Evolutionary conservation across 2,888 invertebrate species (phyloP).

Genomic region (Fragum sueziense): DNA sequence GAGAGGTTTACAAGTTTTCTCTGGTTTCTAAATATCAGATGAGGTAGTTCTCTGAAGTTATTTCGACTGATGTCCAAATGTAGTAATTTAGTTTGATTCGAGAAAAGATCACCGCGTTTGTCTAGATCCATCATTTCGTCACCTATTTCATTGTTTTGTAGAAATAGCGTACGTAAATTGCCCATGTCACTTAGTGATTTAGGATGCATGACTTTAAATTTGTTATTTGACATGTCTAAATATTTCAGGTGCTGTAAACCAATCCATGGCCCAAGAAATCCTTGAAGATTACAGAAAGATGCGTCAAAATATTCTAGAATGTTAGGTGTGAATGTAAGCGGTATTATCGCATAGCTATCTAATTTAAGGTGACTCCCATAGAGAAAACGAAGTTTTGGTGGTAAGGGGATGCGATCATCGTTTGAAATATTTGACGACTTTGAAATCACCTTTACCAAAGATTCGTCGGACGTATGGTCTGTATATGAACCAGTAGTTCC

Average conservation of each 20-base stretch:
- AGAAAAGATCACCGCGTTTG: background rate
- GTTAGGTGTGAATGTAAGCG: slow-evolving; percentile 7
- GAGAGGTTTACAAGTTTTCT: background rate
- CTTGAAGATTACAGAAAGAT: background rate
- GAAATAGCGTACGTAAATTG: background rate
- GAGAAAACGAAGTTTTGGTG: background rate
- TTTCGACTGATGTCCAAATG: background rate
- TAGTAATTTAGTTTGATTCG: background rate
- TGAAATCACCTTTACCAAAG: no score
- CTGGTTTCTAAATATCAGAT: background rate
- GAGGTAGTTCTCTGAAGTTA: background rate
- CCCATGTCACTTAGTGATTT: slow-evolving; percentile 7
- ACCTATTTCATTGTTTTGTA: slow-evolving; percentile 16
- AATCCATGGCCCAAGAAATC: slow-evolving; percentile 14
- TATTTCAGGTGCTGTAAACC: slow-evolving; percentile 1
- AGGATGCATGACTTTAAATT: slow-evolving; percentile 3
- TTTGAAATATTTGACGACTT: no score
- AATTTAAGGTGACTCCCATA: background rate
- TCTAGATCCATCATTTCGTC: background rate
- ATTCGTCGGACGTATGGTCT: no score
- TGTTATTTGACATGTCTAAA: background rate
- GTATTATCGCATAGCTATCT: slow-evolving; percentile 5
- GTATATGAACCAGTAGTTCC: no score
- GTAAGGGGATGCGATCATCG: background rate
- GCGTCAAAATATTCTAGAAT: background rate